A percentile compares a stretch with the other conserved stretches of the same genome.
Conservation (phyloP, 37 sponge, comb jelly and placozoan species). For the Halichondria panicea region DNA sequence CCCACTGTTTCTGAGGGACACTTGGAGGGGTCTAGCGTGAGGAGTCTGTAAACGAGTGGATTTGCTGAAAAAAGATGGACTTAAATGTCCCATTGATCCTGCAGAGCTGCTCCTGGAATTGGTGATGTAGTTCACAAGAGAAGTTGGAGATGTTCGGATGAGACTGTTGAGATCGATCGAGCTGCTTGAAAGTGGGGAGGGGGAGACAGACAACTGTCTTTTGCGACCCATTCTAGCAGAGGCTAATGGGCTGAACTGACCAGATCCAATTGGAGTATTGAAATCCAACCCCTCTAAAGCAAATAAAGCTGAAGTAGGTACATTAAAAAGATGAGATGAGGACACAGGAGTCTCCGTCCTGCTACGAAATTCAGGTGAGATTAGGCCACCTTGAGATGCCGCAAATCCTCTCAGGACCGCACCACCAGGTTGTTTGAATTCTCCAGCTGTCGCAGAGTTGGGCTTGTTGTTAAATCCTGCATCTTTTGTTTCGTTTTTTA, state of each 20-base stretch:
- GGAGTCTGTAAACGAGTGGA: not conserved
- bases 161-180: slow-evolving; percentile 61
- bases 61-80: slow-evolving; percentile 59
- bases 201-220: slow-evolving; percentile 82
- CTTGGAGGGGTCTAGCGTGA: slow-evolving; percentile 16
- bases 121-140: slow-evolving; percentile 62
- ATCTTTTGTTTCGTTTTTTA: too few species aligned
- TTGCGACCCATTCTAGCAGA: slow-evolving; percentile 56
- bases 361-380: slow-evolving; percentile 47
- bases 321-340: slow-evolving; percentile 32
- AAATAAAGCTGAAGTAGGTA: slow-evolving; percentile 36
- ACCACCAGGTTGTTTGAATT: too few species aligned
- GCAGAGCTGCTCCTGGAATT: slow-evolving; percentile 54
- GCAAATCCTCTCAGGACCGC: too few species aligned
- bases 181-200: slow-evolving; percentile 52
- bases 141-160: slow-evolving; percentile 66
- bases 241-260: slow-evolving; percentile 51
- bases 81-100: slow-evolving; percentile 64
- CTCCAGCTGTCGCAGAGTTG: too few species aligned
- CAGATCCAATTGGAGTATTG: slow-evolving; percentile 49
- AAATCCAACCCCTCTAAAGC: slow-evolving; percentile 33
- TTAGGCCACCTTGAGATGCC: not conserved
- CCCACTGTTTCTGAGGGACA: slow-evolving; percentile 12
- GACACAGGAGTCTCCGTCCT: slow-evolving; percentile 29
- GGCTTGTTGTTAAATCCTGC: not conserved